A percentile compares a stretch with the other conserved stretches of the same genome.
phyloP scores from a whole-genome alignment of 2,888 invertebrate genomes.

The Athetis lepigone region DNA sequence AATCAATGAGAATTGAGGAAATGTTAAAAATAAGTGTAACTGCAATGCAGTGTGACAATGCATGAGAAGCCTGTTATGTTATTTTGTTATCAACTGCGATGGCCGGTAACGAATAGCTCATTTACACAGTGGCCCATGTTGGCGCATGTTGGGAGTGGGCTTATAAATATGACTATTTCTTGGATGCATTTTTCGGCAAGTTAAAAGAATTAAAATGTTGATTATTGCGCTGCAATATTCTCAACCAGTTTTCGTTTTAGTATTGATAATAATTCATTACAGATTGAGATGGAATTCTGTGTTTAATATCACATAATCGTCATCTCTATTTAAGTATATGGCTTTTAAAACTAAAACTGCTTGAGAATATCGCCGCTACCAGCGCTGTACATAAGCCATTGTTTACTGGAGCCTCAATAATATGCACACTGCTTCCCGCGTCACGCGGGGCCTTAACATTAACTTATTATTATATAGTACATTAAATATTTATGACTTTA shows the following conservation, averaged over 20 bases:
- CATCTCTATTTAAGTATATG: background rate
- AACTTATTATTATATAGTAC: slow-evolving; percentile 78
- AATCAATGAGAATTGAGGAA: slow-evolving; percentile 42
- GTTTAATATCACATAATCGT: background rate
- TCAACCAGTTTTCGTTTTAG: background rate
- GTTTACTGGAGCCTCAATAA: slow-evolving; percentile 47
- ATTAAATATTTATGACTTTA: slow-evolving; percentile 82
- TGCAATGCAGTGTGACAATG: slow-evolving; percentile 75
- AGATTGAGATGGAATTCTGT: background rate
- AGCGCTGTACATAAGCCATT: slow-evolving; percentile 12
- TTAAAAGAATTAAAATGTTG: too few relatives aligned
- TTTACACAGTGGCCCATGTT: slow-evolving; percentile 25
- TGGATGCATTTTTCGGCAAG: slow-evolving; percentile 10
- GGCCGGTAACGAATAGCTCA: slow-evolving; percentile 26
- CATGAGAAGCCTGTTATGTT: slow-evolving; percentile 57
- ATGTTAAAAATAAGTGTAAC: slow-evolving; percentile 66
- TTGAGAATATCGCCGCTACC: background rate
- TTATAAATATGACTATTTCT: slow-evolving; percentile 3
- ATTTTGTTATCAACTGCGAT: slow-evolving; percentile 36
- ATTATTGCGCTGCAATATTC: too few relatives aligned
- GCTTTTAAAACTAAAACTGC: background rate
- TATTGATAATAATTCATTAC: background rate
- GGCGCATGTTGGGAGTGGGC: slow-evolving; percentile 1
- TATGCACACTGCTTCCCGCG: slow-evolving; percentile 73
- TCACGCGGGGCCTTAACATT: slow-evolving; percentile 78